phyloP scores from a whole-genome alignment of 2,888 invertebrate species.

The Watsonalla binaria region DNA sequence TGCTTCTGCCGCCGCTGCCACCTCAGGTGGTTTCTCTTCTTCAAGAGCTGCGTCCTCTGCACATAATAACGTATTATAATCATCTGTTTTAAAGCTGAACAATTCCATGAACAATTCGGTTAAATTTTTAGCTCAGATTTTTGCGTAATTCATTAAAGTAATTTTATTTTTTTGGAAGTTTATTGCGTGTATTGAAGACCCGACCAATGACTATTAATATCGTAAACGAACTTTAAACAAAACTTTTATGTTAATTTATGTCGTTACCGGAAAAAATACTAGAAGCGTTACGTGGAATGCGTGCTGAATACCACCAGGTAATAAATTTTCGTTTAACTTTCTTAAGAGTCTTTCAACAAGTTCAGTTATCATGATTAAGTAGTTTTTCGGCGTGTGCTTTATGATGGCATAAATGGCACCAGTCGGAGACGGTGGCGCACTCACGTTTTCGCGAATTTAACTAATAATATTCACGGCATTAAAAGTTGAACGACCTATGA shows the following conservation, averaged over 20 bases:
- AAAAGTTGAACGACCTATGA: not conserved
- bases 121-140: too few relatives aligned
- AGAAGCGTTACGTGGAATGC: too few relatives aligned
- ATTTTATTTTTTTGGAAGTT: too few relatives aligned
- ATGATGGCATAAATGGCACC: not conserved
- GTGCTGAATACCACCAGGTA: not conserved
- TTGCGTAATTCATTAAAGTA: too few relatives aligned
- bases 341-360: not conserved
- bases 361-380: not conserved
- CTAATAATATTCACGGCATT: not conserved
- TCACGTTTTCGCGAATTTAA: not conserved
- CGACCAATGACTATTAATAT: too few relatives aligned
- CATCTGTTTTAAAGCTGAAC: not conserved
- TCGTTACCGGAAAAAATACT: too few relatives aligned
- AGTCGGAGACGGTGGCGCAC: not conserved
- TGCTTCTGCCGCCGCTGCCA: conserved; percentile 18
- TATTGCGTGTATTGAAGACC: too few relatives aligned
- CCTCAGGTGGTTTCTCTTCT: conserved; percentile 35
- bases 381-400: not conserved
- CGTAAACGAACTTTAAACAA: too few relatives aligned
- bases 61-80: not conserved
- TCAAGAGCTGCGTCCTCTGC: conserved; percentile 41
- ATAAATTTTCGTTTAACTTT: not conserved
- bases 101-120: too few relatives aligned
- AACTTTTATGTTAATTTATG: too few relatives aligned